Base-by-base conservation (phyloP, 1,140 invertebrate genomes). In the Drosophila tani region DNA sequence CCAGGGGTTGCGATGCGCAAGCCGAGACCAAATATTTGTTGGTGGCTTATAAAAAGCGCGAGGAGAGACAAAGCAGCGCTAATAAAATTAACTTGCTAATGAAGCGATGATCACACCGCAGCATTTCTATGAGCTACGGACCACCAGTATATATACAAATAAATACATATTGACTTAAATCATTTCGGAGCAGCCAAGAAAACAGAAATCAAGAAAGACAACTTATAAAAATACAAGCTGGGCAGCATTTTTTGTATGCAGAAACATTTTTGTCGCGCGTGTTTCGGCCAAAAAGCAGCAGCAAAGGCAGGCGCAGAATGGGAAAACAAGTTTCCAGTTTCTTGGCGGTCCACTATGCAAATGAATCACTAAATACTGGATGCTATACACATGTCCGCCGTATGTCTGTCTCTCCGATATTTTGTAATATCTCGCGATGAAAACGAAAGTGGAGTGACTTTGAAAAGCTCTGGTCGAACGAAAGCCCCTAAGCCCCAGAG, bases 11-110 rank as follows among this genome's bases (percentile, higher is more conserved):
- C 56, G 70, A 51, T 62, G 69, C 56, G 70, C 75, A 70, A 57
- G 43, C 47, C 70, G 49, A 55, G 29, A 82, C 71, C 62, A 65
- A 83, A 82, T 84, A 45, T 66, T 66, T 56, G 32, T 59, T 70
- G 38, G 64, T 63, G 38, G 27, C 67, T 56, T 43, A 70, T 29
- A 62, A 62, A 66, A 83, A 75, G 51, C 32, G 14, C 43, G 70
- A 77, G 70, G 46, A 59, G 56, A 82, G 71, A 74, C 83, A 84
- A 87, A 77, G 67, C 56, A 56, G 51, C 47, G 60, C 49, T 87
- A 84, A 88, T 88, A 83, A 88, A 87, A 87, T 87, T 87, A 87
- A 87, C 84, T 88, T 74, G 79, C 83, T 87, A 87, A 87, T 87
- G 83, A 87, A 87, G 57, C 78, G 82, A 87, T 87, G 80, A 87